Evolutionary conservation across 2,113 vertebrate species (phyloP).

Genomic region (Gymnorhina tibicen): DNA sequence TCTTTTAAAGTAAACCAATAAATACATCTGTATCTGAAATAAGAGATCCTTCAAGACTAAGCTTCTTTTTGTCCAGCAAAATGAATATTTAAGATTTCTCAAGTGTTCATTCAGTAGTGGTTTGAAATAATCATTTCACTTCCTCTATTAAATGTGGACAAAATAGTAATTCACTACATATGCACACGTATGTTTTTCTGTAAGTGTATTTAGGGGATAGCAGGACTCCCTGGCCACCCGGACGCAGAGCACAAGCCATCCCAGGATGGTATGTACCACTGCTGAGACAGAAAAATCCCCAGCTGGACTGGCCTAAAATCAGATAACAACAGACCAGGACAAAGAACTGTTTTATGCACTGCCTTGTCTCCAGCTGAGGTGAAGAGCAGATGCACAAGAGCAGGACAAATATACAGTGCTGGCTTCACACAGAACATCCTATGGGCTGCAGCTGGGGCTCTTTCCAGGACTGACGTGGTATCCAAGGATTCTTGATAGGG

Average conservation of each 20-base stretch:
- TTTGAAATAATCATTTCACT: not conserved
- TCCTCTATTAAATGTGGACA: not conserved
- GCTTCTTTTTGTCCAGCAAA: not conserved
- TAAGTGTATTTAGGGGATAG: not conserved
- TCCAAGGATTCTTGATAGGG: not conserved
- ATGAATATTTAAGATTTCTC: not conserved
- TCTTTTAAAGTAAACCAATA: not conserved
- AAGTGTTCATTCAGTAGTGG: not conserved
- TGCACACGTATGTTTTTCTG: not conserved
- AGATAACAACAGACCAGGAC: not conserved
- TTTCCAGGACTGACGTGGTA: not conserved
- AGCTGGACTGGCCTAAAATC: not conserved
- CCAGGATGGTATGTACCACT: not conserved
- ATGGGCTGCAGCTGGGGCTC: not conserved
- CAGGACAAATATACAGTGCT: not conserved
- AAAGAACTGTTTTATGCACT: not conserved
- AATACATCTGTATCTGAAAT: not conserved
- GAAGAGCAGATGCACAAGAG: not conserved
- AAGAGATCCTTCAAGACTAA: not conserved
- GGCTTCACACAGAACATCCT: not conserved
- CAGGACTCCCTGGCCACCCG: not conserved
- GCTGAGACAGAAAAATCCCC: not conserved
- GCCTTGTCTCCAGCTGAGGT: not conserved
- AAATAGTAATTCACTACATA: not conserved
- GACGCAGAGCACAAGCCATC: not conserved